Percentiles rank a stretch among this genome's conserved stretches.
Evolutionary conservation across 2,888 invertebrate genomes (phyloP).

Genomic region (Cephalotes varians): DNA sequence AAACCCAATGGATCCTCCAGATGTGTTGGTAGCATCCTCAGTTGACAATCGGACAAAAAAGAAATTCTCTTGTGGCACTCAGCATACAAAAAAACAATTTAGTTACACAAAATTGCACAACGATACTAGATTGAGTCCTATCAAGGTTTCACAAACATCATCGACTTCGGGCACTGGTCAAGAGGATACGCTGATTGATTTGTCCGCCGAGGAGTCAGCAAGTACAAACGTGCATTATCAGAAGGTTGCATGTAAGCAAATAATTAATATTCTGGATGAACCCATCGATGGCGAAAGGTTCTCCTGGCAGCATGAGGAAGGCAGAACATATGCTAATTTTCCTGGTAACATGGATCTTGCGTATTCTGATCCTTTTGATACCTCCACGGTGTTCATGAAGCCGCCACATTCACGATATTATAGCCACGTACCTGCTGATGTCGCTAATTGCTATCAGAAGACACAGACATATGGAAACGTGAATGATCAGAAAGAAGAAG

Average conservation of each 20-base stretch:
- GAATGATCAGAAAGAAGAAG: constrained; percentile 67
- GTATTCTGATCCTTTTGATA: constrained; percentile 90
- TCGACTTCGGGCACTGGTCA: constrained; percentile 83
- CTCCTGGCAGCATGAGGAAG: constrained; percentile 77
- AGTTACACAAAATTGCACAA: constrained; percentile 94
- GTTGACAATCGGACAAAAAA: constrained; percentile 85
- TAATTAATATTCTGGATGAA: constrained; percentile 84
- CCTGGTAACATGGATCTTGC: constrained; percentile 72
- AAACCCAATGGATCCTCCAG: constrained; percentile 92
- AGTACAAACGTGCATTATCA: constrained; percentile 66
- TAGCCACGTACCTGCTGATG: constrained; percentile 84
- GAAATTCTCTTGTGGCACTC: constrained; percentile 83
- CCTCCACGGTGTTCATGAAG: constrained; percentile 86
- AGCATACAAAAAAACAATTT: constrained; percentile 89
- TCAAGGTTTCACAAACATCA: constrained; percentile 82
- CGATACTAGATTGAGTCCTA: constrained; percentile 86
- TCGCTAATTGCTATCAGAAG: constrained; percentile 73
- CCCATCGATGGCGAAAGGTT: constrained; percentile 80
- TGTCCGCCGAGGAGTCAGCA: constrained; percentile 88
- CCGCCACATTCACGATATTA: constrained; percentile 84
- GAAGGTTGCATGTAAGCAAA: constrained; percentile 76
- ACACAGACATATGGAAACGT: constrained; percentile 81
- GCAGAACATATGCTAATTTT: constrained; percentile 83
- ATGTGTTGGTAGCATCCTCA: constrained; percentile 87
- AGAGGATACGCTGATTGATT: constrained; percentile 92